phyloP scores from a whole-genome alignment of 2,797 vertebrate species.

The Acanthis flammea region DNA sequence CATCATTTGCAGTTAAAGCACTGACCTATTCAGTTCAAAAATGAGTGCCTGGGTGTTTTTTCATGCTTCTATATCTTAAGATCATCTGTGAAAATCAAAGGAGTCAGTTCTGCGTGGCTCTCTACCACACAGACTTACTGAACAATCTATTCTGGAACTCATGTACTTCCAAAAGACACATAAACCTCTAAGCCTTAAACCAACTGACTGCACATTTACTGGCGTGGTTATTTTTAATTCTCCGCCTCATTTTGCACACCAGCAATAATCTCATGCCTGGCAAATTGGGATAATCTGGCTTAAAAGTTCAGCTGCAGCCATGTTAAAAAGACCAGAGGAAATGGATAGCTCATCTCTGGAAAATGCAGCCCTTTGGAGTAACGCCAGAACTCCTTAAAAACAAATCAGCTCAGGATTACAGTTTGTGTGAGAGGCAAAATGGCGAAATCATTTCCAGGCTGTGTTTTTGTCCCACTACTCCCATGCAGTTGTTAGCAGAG shows the following conservation, averaged over 20 bases:
- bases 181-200: conserved; percentile 12
- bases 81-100: neutral
- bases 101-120: neutral
- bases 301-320: conserved; percentile 73
- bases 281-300: conserved; percentile 81
- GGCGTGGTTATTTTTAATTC: conserved; percentile 11
- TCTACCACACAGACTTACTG: neutral
- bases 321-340: conserved; percentile 75
- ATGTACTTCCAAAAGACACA: neutral
- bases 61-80: neutral
- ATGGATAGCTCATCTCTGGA: conserved; percentile 72
- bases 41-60: neutral
- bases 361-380: conserved; percentile 60
- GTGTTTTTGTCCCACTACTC: conserved; percentile 7
- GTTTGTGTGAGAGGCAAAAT: conserved; percentile 57
- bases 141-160: neutral
- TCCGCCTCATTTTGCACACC: neutral
- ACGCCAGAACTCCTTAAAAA: conserved; percentile 18
- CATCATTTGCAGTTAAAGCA: neutral
- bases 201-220: neutral
- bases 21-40: neutral
- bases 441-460: neutral
- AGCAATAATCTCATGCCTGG: conserved; percentile 57
- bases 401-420: conserved; percentile 43
- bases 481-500: neutral